Conservation (phyloP, 2,888 invertebrate genomes). For the Malacosoma neustria region DNA sequence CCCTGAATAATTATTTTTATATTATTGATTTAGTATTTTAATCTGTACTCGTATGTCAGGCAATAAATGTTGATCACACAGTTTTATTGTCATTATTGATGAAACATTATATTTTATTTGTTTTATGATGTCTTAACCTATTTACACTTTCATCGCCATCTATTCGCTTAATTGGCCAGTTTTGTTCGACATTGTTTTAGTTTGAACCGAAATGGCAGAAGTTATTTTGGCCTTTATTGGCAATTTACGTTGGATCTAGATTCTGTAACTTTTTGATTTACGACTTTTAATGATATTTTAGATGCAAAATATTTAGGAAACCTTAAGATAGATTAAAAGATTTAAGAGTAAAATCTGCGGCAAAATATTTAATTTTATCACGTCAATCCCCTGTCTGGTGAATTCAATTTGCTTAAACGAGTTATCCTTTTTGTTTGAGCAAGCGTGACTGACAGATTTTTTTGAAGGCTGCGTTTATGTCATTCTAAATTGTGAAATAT, state of each 20-base stretch:
- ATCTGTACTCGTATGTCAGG: constrained; percentile 15
- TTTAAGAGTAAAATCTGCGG: too few species aligned
- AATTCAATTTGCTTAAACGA: background rate
- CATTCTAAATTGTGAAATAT: constrained; percentile 11
- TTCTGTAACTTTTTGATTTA: too few species aligned
- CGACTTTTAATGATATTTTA: too few species aligned
- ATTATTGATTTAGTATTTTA: constrained; percentile 24
- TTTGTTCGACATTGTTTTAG: too few species aligned
- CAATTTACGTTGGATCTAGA: too few species aligned
- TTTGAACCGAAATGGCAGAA: too few species aligned
- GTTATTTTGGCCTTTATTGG: too few species aligned
- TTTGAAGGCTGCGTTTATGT: background rate
- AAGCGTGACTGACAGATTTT: background rate
- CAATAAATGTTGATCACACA: constrained; percentile 17
- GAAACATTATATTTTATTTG: background rate
- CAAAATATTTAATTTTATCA: background rate
- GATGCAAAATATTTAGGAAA: too few species aligned
- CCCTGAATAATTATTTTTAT: constrained; percentile 19
- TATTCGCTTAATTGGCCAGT: background rate
- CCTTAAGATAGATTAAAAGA: too few species aligned
- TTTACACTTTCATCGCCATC: background rate
- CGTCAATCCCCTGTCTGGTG: background rate
- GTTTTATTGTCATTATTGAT: constrained; percentile 22
- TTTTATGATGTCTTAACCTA: background rate
- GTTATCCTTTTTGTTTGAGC: background rate